Evolutionary conservation across 2,797 vertebrate genomes (phyloP).

Genomic region (Acanthiza pusilla): DNA sequence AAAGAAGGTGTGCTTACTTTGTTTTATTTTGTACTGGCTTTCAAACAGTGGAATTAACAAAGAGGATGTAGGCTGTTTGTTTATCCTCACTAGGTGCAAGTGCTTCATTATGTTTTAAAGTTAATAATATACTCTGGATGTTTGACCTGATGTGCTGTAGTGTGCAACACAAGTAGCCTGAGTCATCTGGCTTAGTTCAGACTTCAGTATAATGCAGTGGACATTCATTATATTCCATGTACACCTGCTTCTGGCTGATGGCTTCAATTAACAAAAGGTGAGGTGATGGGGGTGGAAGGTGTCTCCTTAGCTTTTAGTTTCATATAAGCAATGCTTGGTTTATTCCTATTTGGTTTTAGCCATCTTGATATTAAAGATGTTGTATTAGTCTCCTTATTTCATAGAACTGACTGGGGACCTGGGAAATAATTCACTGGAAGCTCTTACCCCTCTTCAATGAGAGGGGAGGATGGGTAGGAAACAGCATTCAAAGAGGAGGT

Average conservation of each 20-base stretch:
- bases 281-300: background rate
- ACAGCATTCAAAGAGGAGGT: background rate
- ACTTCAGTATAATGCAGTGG: background rate
- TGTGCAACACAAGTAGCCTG: rapidly evolving
- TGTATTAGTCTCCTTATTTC: background rate
- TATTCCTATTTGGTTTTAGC: background rate
- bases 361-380: background rate
- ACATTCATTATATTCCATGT: rapidly evolving
- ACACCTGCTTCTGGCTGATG: background rate
- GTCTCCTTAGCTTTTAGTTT: background rate
- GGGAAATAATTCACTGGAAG: background rate
- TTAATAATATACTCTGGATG: background rate
- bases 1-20: background rate
- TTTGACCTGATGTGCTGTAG: background rate
- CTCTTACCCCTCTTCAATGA: background rate
- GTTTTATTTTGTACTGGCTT: background rate
- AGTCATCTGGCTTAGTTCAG: background rate
- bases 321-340: background rate
- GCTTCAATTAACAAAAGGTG: background rate
- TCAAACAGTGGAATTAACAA: background rate
- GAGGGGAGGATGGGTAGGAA: background rate
- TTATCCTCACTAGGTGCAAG: background rate
- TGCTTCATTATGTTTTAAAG: background rate
- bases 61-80: background rate
- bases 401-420: background rate